Evolutionary conservation across 1,140 invertebrate species (phyloP).

Genomic region (Neodiprion lecontei): DNA sequence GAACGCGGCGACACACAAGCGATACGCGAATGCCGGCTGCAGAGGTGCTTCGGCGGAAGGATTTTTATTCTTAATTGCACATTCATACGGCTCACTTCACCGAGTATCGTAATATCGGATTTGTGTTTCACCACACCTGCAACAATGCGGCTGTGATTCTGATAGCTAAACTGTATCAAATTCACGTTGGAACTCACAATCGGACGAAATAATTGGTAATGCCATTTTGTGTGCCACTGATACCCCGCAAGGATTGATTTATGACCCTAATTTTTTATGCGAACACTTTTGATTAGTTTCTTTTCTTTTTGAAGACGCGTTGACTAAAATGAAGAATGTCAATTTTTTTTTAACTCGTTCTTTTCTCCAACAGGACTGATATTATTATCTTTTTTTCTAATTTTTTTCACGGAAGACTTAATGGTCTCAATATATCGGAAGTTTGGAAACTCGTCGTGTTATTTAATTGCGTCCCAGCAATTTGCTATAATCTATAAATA

Average conservation of each 20-base stretch:
- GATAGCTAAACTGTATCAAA: neutral
- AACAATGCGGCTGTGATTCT: neutral
- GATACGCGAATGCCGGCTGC: neutral
- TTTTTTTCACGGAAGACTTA: too few species aligned
- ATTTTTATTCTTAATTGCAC: neutral
- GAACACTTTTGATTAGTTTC: neutral
- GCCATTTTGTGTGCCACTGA: too few species aligned
- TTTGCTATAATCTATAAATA: too few species aligned
- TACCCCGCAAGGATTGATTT: too few species aligned
- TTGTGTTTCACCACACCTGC: neutral
- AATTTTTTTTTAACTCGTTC: too few species aligned
- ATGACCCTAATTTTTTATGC: neutral
- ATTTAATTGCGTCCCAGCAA: too few species aligned
- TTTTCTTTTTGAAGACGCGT: neutral
- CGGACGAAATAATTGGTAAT: too few species aligned
- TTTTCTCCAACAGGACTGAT: too few species aligned
- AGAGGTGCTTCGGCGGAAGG: neutral
- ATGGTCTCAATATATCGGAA: too few species aligned
- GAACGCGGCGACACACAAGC: neutral
- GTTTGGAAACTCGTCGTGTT: too few species aligned
- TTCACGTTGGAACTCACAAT: neutral
- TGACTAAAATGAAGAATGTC: too few species aligned
- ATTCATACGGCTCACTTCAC: neutral
- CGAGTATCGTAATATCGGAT: neutral
- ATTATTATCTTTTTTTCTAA: too few species aligned